These are phyloP conservation scores for Steinernema scapterisci DNA, from an alignment of 2,888 invertebrate genomes.

Conservation along the genomic window DNA sequence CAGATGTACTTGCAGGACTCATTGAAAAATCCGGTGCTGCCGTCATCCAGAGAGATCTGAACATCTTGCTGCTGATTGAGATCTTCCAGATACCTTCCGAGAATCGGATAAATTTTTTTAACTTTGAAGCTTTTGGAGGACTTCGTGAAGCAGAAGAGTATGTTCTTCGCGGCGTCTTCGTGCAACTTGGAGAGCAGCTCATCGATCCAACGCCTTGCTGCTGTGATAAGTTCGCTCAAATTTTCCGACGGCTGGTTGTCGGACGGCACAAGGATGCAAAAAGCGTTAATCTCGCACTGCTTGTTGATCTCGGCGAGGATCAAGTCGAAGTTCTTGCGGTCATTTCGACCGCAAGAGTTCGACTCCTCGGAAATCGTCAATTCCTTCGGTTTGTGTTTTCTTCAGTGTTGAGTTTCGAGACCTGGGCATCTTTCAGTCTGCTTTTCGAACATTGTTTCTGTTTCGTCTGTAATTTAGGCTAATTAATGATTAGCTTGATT, in stretches of 20 bases:
- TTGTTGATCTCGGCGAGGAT: slow-evolving; percentile 35
- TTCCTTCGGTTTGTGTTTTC: too few species aligned
- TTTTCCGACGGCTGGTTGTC: slow-evolving; percentile 37
- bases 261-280: slow-evolving; percentile 49
- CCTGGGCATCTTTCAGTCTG: too few species aligned
- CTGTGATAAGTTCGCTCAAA: slow-evolving; percentile 39
- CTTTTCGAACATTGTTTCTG: too few species aligned
- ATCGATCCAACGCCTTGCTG: slow-evolving; percentile 49
- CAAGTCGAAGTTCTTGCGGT: slow-evolving; percentile 47
- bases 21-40: slow-evolving; percentile 45
- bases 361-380: slow-evolving; percentile 53
- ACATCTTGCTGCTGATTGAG: background rate
- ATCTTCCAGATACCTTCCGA: slow-evolving; percentile 5
- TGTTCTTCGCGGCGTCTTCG: slow-evolving; percentile 48
- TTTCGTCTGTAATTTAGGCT: too few species aligned
- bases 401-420: too few species aligned
- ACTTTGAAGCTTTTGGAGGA: slow-evolving; percentile 36
- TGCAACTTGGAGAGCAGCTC: slow-evolving; percentile 53
- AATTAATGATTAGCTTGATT: too few species aligned
- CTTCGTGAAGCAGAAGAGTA: slow-evolving; percentile 57
- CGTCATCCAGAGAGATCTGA: slow-evolving; percentile 20
- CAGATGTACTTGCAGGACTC: slow-evolving; percentile 46
- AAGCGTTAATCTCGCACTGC: slow-evolving; percentile 42
- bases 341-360: too few species aligned
- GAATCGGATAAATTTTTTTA: slow-evolving; percentile 20